phyloP scores from a whole-genome alignment of 2,113 vertebrate species.

The Eonycteris spelaea region DNA sequence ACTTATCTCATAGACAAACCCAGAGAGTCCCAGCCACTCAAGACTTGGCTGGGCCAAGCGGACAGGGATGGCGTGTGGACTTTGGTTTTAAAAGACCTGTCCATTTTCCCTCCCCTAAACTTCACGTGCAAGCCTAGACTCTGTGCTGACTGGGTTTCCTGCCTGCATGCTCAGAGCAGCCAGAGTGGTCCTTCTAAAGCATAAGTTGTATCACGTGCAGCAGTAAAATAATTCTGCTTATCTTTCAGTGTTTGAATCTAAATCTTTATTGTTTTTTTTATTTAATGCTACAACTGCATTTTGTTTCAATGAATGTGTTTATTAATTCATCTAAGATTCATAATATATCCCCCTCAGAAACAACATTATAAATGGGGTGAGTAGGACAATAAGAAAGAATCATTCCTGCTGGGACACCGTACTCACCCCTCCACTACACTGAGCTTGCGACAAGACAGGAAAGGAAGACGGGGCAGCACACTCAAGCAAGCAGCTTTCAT shows the following conservation, averaged over 20 bases:
- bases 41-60: neutral
- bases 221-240: neutral
- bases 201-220: neutral
- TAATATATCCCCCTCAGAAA: neutral
- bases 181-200: neutral
- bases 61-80: neutral
- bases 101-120: neutral
- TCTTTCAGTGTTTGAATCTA: neutral
- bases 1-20: neutral
- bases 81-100: neutral
- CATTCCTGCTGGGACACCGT: neutral
- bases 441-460: neutral
- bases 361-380: neutral
- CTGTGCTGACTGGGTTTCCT: neutral
- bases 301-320: neutral
- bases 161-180: neutral
- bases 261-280: neutral
- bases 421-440: neutral
- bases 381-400: neutral
- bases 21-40: neutral
- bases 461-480: neutral
- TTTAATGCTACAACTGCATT: neutral
- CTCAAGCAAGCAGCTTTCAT: neutral
- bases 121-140: neutral
- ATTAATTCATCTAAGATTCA: neutral